Evolutionary conservation across 2,797 vertebrate species (phyloP).

Genomic region (Coreius guichenoti): DNA sequence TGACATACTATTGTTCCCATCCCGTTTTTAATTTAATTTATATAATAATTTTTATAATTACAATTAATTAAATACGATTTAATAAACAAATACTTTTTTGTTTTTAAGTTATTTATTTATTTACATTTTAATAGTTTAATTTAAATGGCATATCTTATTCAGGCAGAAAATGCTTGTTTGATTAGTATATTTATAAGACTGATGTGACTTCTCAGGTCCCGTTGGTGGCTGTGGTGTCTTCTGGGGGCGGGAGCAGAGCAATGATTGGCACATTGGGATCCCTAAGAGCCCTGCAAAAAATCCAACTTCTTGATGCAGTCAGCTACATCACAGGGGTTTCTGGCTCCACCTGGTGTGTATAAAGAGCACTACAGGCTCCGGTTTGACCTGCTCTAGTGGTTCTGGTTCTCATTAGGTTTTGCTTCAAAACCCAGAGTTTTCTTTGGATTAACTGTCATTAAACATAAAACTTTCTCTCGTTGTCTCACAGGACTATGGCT

Average conservation of each 20-base stretch:
- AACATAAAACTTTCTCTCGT: background rate
- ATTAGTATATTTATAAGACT: background rate
- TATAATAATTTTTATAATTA: background rate
- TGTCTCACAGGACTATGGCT: conserved; percentile 79
- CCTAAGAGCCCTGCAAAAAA: conserved; percentile 81
- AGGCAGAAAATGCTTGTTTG: background rate
- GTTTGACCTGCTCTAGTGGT: background rate
- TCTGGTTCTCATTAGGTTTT: background rate
- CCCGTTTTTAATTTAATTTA: background rate
- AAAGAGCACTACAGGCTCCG: background rate
- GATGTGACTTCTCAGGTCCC: conserved; percentile 76
- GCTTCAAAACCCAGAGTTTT: background rate
- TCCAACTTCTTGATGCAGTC: conserved; percentile 79
- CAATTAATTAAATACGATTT: background rate
- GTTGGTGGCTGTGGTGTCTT: conserved; percentile 80
- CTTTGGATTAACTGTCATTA: background rate
- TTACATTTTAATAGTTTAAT: background rate
- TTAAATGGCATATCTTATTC: background rate
- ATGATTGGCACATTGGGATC: conserved; percentile 82
- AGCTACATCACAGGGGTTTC: conserved; percentile 84
- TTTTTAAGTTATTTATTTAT: too few relatives aligned
- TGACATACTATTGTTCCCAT: background rate
- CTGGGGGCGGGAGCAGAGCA: conserved; percentile 85
- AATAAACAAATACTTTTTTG: background rate
- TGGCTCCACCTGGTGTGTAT: conserved; percentile 86